These are phyloP conservation scores for Anguilla japonica DNA, from an alignment of 2,113 vertebrate species.

Conservation along the genomic window DNA sequence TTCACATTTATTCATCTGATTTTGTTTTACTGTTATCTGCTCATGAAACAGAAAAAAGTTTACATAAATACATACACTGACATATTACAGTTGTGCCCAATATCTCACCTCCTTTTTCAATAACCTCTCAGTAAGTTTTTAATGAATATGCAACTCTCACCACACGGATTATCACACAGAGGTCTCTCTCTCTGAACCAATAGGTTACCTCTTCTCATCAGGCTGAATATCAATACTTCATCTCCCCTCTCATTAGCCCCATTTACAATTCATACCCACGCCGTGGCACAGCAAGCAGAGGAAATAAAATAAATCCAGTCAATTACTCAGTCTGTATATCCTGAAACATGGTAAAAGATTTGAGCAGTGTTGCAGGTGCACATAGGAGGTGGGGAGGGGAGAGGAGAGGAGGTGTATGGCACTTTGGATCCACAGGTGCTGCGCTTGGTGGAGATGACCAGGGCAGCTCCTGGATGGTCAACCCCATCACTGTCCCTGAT, in stretches of 20 bases:
- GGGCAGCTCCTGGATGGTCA: neutral
- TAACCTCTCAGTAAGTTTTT: neutral
- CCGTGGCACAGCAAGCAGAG: slow-evolving; percentile 2
- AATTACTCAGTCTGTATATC: neutral
- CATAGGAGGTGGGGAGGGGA: no score
- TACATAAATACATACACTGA: neutral
- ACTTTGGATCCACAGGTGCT: neutral
- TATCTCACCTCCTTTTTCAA: neutral
- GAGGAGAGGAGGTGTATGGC: neutral
- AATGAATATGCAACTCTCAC: neutral
- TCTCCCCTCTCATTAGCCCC: neutral
- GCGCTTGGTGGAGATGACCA: no score
- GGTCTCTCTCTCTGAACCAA: neutral
- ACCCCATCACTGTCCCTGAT: neutral
- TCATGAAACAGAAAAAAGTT: no score
- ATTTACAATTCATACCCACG: neutral
- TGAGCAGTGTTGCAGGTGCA: neutral
- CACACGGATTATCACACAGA: neutral
- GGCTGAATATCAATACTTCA: slow-evolving; percentile 17
- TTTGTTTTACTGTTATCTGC: no score
- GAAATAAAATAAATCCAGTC: neutral
- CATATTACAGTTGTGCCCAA: neutral
- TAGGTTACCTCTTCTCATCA: neutral
- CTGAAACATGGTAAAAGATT: neutral
- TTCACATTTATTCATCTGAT: no score